Evolutionary conservation across 2,797 vertebrate species (phyloP), one percentile per base, ranked within the genome.

Genomic region (Acanthurus tractus): DNA sequence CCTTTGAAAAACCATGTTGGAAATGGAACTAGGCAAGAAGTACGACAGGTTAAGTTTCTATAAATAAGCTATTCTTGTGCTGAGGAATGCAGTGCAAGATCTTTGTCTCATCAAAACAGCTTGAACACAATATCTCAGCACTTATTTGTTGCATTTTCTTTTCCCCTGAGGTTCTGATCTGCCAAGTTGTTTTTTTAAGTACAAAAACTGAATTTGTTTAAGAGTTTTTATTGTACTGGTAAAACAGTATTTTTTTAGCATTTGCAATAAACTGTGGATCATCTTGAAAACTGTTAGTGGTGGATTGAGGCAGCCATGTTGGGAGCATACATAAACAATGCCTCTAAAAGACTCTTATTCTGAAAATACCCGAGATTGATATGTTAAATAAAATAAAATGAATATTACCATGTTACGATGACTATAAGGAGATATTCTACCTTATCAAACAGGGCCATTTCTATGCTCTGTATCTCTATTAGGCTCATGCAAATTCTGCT

Each of bases 361-460:
- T 76, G 53, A 63, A 70, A 64, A 22, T 42, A 48, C 12, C 13
- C 38, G 52, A 42, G 63, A 63, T 76, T 64, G 48, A 63, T 74
- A 62, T 20, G 55, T 68, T 72, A 74, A 69, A 75, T 65, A 45
- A 34, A 57, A 61, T 17, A 15, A 63, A 14, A 6, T 22, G n/a
- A 65, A 40, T 25, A 54, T 42, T 40, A 65, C 46, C 44, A 7
- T 5, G 29, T 7, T 48, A 12, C 49, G 17, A 23, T 66, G 57
- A 58, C 58, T 2, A 54, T 38, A 48, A 36, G 55, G 9, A 81
- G 57, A 78, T 76, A 54, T 63, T 78, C 9, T 5, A 25, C 59
- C 25, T 74, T 44, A 77, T 81, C 58, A 56, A 36, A 59, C 20
- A 46, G 48, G 14, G 8, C 29, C 22, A 22, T 48, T 18, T 38